These are phyloP conservation scores for Lamellibrachia columna DNA, from an alignment of 2,888 invertebrate genomes.

Conservation along the genomic window DNA sequence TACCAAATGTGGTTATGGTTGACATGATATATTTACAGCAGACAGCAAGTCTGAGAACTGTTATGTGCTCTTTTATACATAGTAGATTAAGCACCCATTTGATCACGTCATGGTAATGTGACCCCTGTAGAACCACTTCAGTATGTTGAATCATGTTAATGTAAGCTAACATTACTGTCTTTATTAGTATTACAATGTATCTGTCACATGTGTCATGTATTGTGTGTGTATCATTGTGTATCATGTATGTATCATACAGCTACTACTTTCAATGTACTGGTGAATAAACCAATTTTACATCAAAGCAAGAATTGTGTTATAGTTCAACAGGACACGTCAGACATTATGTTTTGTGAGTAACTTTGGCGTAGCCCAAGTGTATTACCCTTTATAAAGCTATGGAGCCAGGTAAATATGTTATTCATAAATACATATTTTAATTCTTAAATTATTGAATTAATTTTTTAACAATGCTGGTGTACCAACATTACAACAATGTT, in stretches of 20 bases:
- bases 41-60: neutral
- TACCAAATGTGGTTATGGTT: neutral
- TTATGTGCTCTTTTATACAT: neutral
- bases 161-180: neutral
- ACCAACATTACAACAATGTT: no score
- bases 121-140: neutral
- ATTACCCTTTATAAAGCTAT: no score
- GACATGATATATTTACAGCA: neutral
- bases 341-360: no score
- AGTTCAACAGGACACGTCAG: no score
- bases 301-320: neutral
- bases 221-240: neutral
- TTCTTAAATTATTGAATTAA: no score
- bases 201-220: neutral
- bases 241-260: neutral
- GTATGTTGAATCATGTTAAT: constrained; percentile 11
- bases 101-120: neutral
- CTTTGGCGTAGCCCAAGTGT: no score
- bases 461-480: no score
- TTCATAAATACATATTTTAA: no score
- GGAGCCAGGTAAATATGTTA: no score
- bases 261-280: neutral
- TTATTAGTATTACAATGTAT: constrained; percentile 6
- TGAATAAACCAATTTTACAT: constrained; percentile 16
- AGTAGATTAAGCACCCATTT: neutral